These are phyloP conservation scores for Propithecus deckenii DNA, from an alignment of 2,797 vertebrate genomes.

Conservation along the genomic window DNA sequence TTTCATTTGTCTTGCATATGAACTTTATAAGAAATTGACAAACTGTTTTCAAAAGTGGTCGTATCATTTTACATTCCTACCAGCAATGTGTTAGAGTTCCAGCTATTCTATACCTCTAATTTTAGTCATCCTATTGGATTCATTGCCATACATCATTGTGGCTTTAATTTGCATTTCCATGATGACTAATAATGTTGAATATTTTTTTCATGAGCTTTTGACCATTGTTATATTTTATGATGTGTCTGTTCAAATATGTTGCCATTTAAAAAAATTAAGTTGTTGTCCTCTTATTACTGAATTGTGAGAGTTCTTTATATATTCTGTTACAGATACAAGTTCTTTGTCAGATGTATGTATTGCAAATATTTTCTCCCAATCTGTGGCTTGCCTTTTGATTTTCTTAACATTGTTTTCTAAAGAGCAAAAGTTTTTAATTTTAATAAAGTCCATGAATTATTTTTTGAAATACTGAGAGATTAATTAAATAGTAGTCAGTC, in stretches of 20 bases:
- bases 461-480: not conserved
- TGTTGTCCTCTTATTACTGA: not conserved
- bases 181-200: not conserved
- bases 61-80: not conserved
- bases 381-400: not conserved
- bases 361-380: not conserved
- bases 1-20: not conserved
- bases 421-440: not conserved
- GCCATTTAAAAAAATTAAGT: not conserved
- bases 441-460: not conserved
- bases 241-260: not conserved
- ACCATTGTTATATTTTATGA: conserved; percentile 1
- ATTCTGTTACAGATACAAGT: not conserved
- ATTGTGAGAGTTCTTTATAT: not conserved
- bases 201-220: not conserved
- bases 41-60: not conserved
- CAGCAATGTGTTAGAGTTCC: not conserved
- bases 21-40: not conserved
- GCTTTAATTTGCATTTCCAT: not conserved
- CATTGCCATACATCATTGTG: not conserved
- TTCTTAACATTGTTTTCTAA: conserved; percentile 24
- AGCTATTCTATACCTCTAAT: not conserved
- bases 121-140: not conserved
- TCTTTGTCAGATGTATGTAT: not conserved
- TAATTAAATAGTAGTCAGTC: not conserved